These are phyloP conservation scores for Meteorus sp. DNA, from an alignment of 1,140 invertebrate species.

Conservation along the genomic window DNA sequence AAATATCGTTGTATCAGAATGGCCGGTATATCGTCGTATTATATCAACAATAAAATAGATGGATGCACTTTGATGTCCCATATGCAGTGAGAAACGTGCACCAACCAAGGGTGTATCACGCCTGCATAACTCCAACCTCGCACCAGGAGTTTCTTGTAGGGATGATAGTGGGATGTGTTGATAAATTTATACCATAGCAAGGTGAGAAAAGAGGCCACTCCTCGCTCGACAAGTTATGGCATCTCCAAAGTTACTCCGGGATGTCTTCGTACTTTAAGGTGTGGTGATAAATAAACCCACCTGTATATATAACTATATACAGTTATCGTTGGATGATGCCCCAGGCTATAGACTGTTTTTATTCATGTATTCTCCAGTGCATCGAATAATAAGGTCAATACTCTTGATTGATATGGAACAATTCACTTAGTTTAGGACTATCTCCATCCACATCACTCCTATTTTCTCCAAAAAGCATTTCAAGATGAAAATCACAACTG, in stretches of 20 bases:
- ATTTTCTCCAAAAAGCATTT: too few species aligned
- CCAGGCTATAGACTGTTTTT: too few species aligned
- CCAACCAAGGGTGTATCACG: slow-evolving; percentile 1
- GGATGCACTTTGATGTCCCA: neutral
- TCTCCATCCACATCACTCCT: too few species aligned
- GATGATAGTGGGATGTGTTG: too few species aligned
- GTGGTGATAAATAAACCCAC: neutral
- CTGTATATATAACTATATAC: neutral
- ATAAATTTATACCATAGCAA: slow-evolving; percentile 20
- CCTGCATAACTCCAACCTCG: slow-evolving; percentile 8
- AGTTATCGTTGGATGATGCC: neutral
- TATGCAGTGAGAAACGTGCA: neutral
- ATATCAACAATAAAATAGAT: neutral
- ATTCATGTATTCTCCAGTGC: too few species aligned
- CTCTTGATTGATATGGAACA: too few species aligned
- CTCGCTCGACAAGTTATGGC: slow-evolving; percentile 8
- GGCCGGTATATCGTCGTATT: too few species aligned
- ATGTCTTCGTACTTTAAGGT: neutral
- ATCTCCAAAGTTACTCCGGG: neutral
- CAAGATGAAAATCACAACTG: too few species aligned
- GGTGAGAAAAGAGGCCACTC: slow-evolving; percentile 8
- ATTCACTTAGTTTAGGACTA: too few species aligned
- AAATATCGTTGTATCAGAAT: too few species aligned
- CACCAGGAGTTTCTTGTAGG: slow-evolving; percentile 16
- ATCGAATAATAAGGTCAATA: too few species aligned